These are phyloP conservation scores for Agrochola lychnidis DNA, from an alignment of 2,888 invertebrate genomes.

Conservation along the genomic window DNA sequence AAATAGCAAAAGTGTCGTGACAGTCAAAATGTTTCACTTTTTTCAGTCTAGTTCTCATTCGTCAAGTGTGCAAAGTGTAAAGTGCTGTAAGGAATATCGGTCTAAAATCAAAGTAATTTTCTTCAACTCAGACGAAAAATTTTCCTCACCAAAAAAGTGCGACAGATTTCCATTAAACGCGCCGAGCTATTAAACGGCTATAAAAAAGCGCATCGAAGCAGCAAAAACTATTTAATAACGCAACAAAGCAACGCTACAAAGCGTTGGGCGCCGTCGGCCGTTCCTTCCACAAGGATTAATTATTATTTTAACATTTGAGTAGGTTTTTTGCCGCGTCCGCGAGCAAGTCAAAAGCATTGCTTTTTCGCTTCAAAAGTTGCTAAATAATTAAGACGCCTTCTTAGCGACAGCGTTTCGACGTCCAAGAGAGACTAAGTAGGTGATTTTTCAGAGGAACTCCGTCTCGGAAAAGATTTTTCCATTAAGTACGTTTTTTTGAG, in stretches of 20 bases:
- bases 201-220: conserved; percentile 84
- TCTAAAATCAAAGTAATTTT: background rate
- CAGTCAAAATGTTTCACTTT: background rate
- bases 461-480: conserved; percentile 67
- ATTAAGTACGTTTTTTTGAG: conserved; percentile 59
- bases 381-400: conserved; percentile 88
- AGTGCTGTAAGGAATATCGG: background rate
- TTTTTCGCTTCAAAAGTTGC: conserved; percentile 87
- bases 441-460: conserved; percentile 74
- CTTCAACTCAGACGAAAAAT: conserved; percentile 5
- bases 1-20: background rate
- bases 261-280: conserved; percentile 71
- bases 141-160: conserved; percentile 41
- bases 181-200: conserved; percentile 71
- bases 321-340: conserved; percentile 85
- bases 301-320: conserved; percentile 90
- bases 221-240: conserved; percentile 89
- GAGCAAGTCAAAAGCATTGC: conserved; percentile 89
- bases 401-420: conserved; percentile 85
- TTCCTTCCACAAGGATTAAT: conserved; percentile 86
- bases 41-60: background rate
- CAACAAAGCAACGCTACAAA: conserved; percentile 84
- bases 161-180: conserved; percentile 70
- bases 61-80: background rate
- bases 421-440: conserved; percentile 76